These are phyloP conservation scores for Notarius lentiginosus DNA, from an alignment of 2,113 vertebrate species.

Conservation along the genomic window DNA sequence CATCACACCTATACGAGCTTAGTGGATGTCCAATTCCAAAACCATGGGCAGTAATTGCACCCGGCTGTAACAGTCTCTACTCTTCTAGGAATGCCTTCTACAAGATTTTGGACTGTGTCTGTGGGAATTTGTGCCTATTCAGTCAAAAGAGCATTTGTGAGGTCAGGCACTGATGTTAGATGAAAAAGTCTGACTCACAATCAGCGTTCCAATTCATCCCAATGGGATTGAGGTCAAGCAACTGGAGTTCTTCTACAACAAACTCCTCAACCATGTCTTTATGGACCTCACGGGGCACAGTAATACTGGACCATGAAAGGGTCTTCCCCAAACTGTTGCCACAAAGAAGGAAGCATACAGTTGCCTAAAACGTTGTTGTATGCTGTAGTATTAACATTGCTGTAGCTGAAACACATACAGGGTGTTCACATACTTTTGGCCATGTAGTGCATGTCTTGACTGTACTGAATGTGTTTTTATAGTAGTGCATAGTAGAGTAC, in stretches of 20 bases:
- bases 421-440: too few species aligned
- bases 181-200: neutral
- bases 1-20: neutral
- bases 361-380: neutral
- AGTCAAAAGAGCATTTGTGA: neutral
- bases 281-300: neutral
- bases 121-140: neutral
- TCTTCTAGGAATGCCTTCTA: neutral
- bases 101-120: neutral
- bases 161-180: neutral
- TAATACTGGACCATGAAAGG: neutral
- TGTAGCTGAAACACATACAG: too few species aligned
- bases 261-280: neutral
- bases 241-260: neutral
- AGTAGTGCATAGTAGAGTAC: too few species aligned
- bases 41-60: neutral
- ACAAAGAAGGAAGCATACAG: neutral
- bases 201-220: neutral
- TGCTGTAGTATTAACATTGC: neutral
- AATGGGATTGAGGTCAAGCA: neutral
- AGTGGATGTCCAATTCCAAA: neutral
- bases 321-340: neutral
- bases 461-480: too few species aligned
- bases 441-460: too few species aligned
- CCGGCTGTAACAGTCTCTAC: neutral